Percentiles rank a stretch among this genome's conserved stretches.
Conservation (phyloP, 2,113 vertebrate species). For the Cryptomyrus ogoouensis region DNA sequence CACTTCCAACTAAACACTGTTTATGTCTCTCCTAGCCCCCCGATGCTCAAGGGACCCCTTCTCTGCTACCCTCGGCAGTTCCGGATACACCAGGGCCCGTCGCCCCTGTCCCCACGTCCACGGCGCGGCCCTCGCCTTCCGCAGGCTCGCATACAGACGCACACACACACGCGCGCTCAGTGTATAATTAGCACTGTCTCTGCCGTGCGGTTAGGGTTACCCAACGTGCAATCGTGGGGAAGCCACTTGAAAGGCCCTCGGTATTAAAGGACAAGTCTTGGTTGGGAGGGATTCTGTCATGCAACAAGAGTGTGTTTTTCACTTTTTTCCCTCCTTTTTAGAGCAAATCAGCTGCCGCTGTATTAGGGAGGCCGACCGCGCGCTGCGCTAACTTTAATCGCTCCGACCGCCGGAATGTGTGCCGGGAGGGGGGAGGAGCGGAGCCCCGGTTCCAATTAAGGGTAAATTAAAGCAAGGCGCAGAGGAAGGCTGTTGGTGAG, state of each 20-base stretch:
- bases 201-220: conserved; percentile 61
- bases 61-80: conserved; percentile 31
- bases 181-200: conserved; percentile 67
- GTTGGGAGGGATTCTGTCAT: conserved; percentile 72
- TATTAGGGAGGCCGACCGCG: conserved; percentile 53
- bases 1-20: not conserved
- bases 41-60: not conserved
- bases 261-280: conserved; percentile 76
- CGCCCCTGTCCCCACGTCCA: conserved; percentile 46
- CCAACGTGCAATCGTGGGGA: conserved; percentile 65
- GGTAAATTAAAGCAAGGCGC: conserved; percentile 48
- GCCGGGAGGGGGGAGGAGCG: conserved; percentile 43
- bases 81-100: conserved; percentile 58
- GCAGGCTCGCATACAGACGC: conserved; percentile 32
- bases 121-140: conserved; percentile 44
- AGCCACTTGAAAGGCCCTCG: conserved; percentile 63
- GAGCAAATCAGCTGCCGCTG: conserved; percentile 40
- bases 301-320: conserved; percentile 69
- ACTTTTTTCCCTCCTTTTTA: conserved; percentile 50
- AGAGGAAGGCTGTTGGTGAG: not conserved
- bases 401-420: conserved; percentile 56
- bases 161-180: conserved; percentile 53
- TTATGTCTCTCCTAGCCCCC: not conserved
- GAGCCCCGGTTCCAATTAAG: conserved; percentile 63
- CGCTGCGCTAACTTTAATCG: conserved; percentile 52